These are phyloP conservation scores for Trichacis sp. DNA, from an alignment of 2,888 invertebrate species.

Conservation along the genomic window DNA sequence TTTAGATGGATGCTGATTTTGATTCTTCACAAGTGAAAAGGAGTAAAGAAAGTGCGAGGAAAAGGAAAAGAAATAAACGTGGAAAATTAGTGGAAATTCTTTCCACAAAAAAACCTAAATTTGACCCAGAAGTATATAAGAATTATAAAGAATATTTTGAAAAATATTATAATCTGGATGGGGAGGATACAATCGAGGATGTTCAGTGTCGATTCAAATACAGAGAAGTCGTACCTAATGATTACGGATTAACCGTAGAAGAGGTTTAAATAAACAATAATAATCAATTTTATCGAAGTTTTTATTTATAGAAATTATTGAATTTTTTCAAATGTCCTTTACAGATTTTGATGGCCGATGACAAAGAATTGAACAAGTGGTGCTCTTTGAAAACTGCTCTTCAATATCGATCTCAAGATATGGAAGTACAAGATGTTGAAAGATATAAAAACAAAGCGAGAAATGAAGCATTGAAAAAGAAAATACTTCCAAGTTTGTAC, in stretches of 20 bases:
- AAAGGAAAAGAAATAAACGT: conserved; percentile 75
- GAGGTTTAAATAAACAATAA: no score
- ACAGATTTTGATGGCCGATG: conserved; percentile 90
- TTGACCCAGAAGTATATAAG: conserved; percentile 79
- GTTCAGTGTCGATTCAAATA: conserved; percentile 94
- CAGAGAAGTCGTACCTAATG: conserved; percentile 87
- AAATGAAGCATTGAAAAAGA: conserved; percentile 81
- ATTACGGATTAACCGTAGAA: conserved; percentile 89
- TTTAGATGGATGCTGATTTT: conserved; percentile 2
- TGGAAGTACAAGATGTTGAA: conserved; percentile 84
- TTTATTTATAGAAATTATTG: no score
- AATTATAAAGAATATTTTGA: conserved; percentile 91
- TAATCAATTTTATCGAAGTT: no score
- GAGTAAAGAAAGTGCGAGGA: conserved; percentile 45
- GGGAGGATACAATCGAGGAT: conserved; percentile 95
- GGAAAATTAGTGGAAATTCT: conserved; percentile 84
- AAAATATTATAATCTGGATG: conserved; percentile 95
- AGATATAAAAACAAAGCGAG: conserved; percentile 81
- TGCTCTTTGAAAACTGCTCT: conserved; percentile 89
- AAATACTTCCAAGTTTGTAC: conserved; percentile 84
- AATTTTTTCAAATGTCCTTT: no score
- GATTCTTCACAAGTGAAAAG: background rate
- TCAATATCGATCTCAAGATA: conserved; percentile 80
- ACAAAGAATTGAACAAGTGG: conserved; percentile 95
- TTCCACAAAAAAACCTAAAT: conserved; percentile 83